Evolutionary conservation across 2,888 invertebrate species (phyloP).

Genomic region (Eilema griseolum): DNA sequence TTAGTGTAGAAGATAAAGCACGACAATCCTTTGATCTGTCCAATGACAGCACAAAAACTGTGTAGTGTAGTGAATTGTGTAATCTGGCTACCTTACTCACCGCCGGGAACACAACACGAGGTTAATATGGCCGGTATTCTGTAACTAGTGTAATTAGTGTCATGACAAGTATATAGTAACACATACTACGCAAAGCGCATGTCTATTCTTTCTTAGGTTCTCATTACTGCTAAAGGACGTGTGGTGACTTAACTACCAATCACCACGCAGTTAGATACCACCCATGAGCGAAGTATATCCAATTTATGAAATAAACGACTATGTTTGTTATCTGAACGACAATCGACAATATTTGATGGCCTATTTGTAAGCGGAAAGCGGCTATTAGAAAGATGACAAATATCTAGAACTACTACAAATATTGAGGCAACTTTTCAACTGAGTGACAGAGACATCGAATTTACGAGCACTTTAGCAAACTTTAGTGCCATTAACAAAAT

Average conservation of each 20-base stretch:
- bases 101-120: too few species aligned
- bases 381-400: slow-evolving; percentile 20
- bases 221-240: too few species aligned
- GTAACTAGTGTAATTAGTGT: too few species aligned
- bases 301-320: not conserved
- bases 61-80: too few species aligned
- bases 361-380: slow-evolving; percentile 5
- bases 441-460: slow-evolving; percentile 12
- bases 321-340: slow-evolving; percentile 5
- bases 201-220: too few species aligned
- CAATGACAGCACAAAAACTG: too few species aligned
- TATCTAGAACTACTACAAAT: not conserved
- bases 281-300: not conserved
- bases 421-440: slow-evolving; percentile 17
- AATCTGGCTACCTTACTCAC: too few species aligned
- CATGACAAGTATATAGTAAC: too few species aligned
- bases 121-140: too few species aligned
- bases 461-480: slow-evolving; percentile 20
- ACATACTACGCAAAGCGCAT: too few species aligned
- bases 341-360: not conserved
- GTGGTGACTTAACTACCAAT: not conserved
- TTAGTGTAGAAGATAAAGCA: too few species aligned
- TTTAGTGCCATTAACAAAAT: slow-evolving; percentile 8
- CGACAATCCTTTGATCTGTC: too few species aligned
- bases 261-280: not conserved